Base-by-base conservation (phyloP, 2,797 vertebrate genomes). In the Rhinophrynus dorsalis region DNA sequence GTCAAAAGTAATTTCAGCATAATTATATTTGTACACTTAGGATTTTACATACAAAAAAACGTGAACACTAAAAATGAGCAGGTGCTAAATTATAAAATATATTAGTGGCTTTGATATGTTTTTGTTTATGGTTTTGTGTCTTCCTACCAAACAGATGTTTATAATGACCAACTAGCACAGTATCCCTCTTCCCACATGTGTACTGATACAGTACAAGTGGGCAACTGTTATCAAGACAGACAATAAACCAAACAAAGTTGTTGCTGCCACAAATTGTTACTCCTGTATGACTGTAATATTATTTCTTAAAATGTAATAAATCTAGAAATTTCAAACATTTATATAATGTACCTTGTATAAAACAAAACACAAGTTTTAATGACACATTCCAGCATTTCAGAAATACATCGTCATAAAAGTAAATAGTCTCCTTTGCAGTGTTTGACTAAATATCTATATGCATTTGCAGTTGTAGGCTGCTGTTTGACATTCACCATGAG, bases 271-370 rank as follows among this genome's bases (percentile, higher is more conserved):
- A n/a, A n/a, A n/a, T n/a, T n/a, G n/a, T 42, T 51, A 63, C 12
- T 50, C 11, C 37, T 30, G 45, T 17, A 9, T 40, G 20, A 38
- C 23, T 64, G 10, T 27, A 48, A 42, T 48, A 78, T 59, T 74
- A 77, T 67, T 74, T 77, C 68, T 77, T 75, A 75, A 79, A 81
- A 77, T 71, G 57, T 3, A 47, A 63, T 81, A 62, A 64, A 70
- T 75, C 76, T 27, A 68, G 54, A 80, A 67, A 59, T 73, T n/a
- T 42, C 3, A 27, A n/a, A 51, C 21, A 47, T 47, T 12, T 51
- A 24, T 51, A 42, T 35, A 33, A 58, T 59, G 51, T 66, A 59
- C 52, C 18, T 33, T 60, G 57, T 60, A 32, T 58, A 27, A 58
- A 65, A 73, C 64, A 73, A 73, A 65, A 73, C 18, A 71, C 11